Base-by-base conservation (phyloP, 2,113 vertebrate species). In the Ailurus styani region DNA sequence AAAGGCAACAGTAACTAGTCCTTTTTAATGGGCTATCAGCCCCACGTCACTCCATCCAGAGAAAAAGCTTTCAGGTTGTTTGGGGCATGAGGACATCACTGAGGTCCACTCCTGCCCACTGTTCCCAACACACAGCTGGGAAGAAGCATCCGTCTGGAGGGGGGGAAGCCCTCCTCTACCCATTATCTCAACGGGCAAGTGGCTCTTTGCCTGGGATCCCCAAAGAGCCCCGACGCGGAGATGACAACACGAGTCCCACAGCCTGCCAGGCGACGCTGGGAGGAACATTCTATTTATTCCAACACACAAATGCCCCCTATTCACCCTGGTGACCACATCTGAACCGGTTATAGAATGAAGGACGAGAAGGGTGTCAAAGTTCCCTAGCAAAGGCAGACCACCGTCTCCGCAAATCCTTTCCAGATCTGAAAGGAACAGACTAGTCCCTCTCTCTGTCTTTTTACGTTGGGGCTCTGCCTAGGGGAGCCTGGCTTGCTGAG, bases 211-310 rank as follows among this genome's bases (percentile, higher is more conserved):
- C 73, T 8, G 23, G 60, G 75, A 34, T 25, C 11, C 50, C 47
- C 34, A 0, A n/a, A 75, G 50, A 77, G 27, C 34, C 0, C 0
- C 12, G 6, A 55, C 0, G 0, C 0, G 0, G 52, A 23, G 31
- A 50, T 11, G 20, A 47, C 54, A 37, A 60, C 1, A 1, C 1
- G 0, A 18, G 66, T 20, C 31, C 45, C 25, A 14, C 40, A 0
- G 6, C 42, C n/a, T 86, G 73, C 78, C 45, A 21, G 85, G 57
- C 18, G 47, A 50, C 0, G 0, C 5, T 11, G 13, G 42, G 45
- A 77, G 29, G 55, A 40, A 50, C 7, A 3, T 29, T n/a, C 94
- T 84, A 23, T 40, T 82, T 77, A 37, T 75, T 40, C 47, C n/a
- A 40, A 83, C 89, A 52, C 47, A 21, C 37, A 47, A 55, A 62